Evolutionary conservation across 2,113 vertebrate genomes (phyloP), one percentile per base, ranked within the genome.

Genomic region (Entelurus aequoreus): DNA sequence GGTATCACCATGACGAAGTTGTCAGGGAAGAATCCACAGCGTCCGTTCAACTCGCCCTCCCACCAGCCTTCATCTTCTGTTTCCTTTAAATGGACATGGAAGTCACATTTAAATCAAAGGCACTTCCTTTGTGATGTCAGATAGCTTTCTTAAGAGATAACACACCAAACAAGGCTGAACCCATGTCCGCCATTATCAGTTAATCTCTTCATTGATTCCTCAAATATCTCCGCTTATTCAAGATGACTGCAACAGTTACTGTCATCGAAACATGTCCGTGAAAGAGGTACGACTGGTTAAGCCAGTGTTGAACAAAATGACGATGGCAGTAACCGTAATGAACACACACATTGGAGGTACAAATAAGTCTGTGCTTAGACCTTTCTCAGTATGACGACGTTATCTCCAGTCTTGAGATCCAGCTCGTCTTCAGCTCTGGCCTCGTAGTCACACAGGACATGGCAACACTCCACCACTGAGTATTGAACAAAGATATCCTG

Each of bases 11-110:
- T 91, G 63, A 94, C 91, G 5, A 93, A 94, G 88, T 94, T 95
- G 83, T 90, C 90, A 1, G 92, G 94, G 62, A 97, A 96, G 74
- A 93, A 80, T n/a, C 94, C 95, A 46, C 87, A 77, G 52, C 55
- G 79, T 44, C 92, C 92, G 15, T 86, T 85, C 48, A 89, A 69
- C 77, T 96, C 92, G 49, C 94, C 92, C 80, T 93, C 92, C 94
- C 93, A 95, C 93, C 94, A 97, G 77, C 95, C 94, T 12, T 93
- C 86, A 44, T 93, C 92, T 71, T 90, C 85, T 1, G 88, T 79
- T 53, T 86, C 84, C 91, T 92, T 70, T 53, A 77, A 44, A 77
- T 21, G 42, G 62, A 76, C 72, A 80, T 81, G 51, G 78, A 74
- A 69, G 63, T 48, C 5, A 69, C 68, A 63, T 55, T 71, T 28